These are phyloP conservation scores for Oreotrochilus melanogaster DNA, from an alignment of 2,113 vertebrate species.

Conservation along the genomic window DNA sequence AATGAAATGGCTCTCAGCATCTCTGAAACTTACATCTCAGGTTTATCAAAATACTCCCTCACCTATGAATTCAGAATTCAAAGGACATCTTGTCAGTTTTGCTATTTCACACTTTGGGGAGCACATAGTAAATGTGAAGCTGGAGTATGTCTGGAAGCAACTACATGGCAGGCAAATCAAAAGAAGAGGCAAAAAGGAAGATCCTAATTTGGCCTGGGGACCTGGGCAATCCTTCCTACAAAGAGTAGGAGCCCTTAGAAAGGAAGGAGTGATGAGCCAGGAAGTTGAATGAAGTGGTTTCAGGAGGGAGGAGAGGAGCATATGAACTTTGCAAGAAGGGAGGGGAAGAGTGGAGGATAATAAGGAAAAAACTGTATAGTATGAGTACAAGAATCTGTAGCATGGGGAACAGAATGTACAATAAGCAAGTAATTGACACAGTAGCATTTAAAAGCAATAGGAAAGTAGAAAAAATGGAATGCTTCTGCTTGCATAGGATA, in stretches of 20 bases:
- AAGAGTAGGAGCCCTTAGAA: background rate
- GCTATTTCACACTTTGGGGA: background rate
- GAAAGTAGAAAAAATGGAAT: background rate
- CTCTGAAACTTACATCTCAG: background rate
- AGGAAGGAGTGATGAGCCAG: background rate
- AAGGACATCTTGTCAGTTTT: background rate
- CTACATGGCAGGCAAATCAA: background rate
- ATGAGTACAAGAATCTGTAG: background rate
- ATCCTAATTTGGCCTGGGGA: accelerated
- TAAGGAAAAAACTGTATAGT: background rate
- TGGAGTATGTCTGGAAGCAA: background rate
- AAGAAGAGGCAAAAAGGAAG: background rate
- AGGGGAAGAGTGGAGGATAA: background rate
- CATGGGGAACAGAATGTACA: background rate
- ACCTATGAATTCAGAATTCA: background rate
- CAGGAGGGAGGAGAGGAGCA: background rate
- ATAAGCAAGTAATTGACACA: background rate
- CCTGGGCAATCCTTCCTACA: background rate
- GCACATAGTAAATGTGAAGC: background rate
- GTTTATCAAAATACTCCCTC: background rate
- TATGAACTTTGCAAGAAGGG: background rate
- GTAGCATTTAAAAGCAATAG: accelerated
- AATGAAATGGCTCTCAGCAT: background rate
- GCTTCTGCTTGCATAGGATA: background rate
- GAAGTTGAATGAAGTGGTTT: background rate